Evolutionary conservation across 2,888 invertebrate genomes (phyloP).

Genomic region (Reticulitermes lucifugus): DNA sequence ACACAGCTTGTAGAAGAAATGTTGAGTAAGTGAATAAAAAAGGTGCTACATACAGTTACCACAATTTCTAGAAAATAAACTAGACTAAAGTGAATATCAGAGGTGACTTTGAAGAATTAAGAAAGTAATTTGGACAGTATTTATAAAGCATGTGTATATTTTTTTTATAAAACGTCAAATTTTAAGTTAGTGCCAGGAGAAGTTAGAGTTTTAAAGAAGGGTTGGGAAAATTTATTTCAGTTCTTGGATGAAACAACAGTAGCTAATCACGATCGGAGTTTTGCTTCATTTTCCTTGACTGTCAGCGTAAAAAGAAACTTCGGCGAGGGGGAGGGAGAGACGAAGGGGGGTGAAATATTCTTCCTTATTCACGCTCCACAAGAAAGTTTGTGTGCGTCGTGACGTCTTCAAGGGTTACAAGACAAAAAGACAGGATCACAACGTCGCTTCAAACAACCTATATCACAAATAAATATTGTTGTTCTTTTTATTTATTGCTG

Average conservation of each 20-base stretch:
- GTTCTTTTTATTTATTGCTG: too few relatives aligned
- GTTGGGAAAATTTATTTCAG: slow-evolving; percentile 45
- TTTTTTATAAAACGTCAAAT: slow-evolving; percentile 8
- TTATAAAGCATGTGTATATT: slow-evolving; percentile 14
- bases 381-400: not conserved
- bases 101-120: too few relatives aligned
- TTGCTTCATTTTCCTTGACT: slow-evolving; percentile 35
- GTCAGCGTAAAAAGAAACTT: slow-evolving; percentile 21
- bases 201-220: slow-evolving; percentile 23
- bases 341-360: not conserved
- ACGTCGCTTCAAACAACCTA: too few relatives aligned
- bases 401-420: not conserved
- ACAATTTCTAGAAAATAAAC: too few relatives aligned
- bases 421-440: not conserved
- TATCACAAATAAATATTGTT: too few relatives aligned
- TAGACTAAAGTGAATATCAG: too few relatives aligned
- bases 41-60: too few relatives aligned
- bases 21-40: too few relatives aligned
- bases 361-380: not conserved
- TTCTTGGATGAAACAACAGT: slow-evolving; percentile 45
- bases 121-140: too few relatives aligned
- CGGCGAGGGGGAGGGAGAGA: not conserved
- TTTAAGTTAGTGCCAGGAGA: slow-evolving; percentile 14
- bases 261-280: slow-evolving; percentile 44
- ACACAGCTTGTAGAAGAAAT: too few relatives aligned